Evolutionary conservation across 2,888 invertebrate species (phyloP).

Genomic region (Cordylochernes scorpioides): DNA sequence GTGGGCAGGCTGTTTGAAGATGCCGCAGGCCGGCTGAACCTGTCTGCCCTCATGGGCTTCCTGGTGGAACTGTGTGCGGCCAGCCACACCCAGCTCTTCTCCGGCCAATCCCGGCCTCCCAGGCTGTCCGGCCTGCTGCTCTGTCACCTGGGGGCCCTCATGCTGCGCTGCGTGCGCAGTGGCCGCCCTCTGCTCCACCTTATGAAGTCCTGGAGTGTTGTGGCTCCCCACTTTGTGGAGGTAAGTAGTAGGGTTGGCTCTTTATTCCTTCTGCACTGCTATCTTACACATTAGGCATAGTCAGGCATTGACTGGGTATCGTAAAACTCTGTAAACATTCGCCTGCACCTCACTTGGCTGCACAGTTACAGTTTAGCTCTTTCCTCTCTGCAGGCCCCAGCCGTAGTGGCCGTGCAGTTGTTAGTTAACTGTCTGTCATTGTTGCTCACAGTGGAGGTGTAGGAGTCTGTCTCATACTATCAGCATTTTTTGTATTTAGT

Average conservation of each 20-base stretch:
- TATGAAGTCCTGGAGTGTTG: constrained; percentile 68
- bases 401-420: too few species aligned
- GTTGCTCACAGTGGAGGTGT: too few species aligned
- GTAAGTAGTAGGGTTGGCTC: constrained; percentile 3
- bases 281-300: too few species aligned
- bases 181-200: constrained; percentile 66
- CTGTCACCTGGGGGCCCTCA: constrained; percentile 60
- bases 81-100: constrained; percentile 46
- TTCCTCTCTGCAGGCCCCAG: too few species aligned
- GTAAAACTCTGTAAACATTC: too few species aligned
- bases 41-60: constrained; percentile 56
- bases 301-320: too few species aligned
- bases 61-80: constrained; percentile 51
- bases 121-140: constrained; percentile 28
- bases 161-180: constrained; percentile 56
- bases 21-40: constrained; percentile 56
- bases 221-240: constrained; percentile 79
- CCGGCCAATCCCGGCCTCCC: constrained; percentile 4
- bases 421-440: too few species aligned
- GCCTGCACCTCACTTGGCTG: too few species aligned
- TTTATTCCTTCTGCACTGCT: too few species aligned
- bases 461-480: too few species aligned
- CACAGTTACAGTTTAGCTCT: too few species aligned
- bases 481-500: too few species aligned
- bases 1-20: constrained; percentile 61